Percentiles rank a stretch among this genome's conserved stretches.
phyloP scores from a whole-genome alignment of 2,888 invertebrate species.

The Bedellia somnulentella region DNA sequence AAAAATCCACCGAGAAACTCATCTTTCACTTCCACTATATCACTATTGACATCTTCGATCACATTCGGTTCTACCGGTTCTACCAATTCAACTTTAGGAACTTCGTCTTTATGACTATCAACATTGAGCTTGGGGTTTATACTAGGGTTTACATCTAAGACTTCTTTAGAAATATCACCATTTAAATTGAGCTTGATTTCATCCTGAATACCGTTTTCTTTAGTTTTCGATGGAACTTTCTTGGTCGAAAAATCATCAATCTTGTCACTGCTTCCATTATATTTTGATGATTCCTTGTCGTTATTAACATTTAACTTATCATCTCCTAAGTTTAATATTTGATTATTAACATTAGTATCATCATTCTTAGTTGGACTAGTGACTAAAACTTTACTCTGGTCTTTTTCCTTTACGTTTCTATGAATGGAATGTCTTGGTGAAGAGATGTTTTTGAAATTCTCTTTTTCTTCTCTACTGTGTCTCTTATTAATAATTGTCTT shows the following conservation, averaged over 20 bases:
- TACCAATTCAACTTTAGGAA: background rate
- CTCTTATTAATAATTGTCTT: slow-evolving; percentile 22
- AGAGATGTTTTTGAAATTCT: slow-evolving; percentile 30
- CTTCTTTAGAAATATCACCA: slow-evolving; percentile 15
- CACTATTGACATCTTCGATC: slow-evolving; percentile 42
- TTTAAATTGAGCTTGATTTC: slow-evolving; percentile 21
- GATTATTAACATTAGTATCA: no score
- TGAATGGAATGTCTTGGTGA: slow-evolving; percentile 55
- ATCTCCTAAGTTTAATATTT: no score
- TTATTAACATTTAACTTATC: slow-evolving; percentile 32
- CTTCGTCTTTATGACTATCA: slow-evolving; percentile 21
- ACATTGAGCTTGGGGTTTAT: slow-evolving; percentile 19
- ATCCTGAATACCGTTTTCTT: slow-evolving; percentile 19
- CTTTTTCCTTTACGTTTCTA: no score
- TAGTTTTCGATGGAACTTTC: no score
- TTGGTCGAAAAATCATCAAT: slow-evolving; percentile 45
- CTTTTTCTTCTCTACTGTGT: slow-evolving; percentile 34
- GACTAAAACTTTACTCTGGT: slow-evolving; percentile 43
- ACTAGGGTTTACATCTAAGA: slow-evolving; percentile 5
- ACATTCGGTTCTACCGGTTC: slow-evolving; percentile 6
- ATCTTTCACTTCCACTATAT: slow-evolving; percentile 21
- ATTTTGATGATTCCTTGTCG: slow-evolving; percentile 25
- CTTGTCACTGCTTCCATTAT: no score
- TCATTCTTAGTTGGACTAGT: slow-evolving; percentile 38
- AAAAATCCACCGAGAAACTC: slow-evolving; percentile 19